Conservation (phyloP, 2,113 vertebrate genomes). For the Anhinga anhinga region DNA sequence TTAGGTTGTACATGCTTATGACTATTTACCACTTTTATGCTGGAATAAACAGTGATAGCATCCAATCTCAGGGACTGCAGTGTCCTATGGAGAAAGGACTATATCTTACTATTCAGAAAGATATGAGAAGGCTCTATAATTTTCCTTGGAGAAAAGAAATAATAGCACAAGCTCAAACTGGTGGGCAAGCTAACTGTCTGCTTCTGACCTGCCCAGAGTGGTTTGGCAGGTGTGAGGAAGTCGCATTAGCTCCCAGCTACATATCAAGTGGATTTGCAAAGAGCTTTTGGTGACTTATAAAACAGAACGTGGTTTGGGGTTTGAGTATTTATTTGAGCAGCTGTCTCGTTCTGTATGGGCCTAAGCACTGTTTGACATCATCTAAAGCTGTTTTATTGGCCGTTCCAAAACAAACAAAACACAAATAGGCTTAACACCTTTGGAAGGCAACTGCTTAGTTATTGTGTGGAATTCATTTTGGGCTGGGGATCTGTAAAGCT, state of each 20-base stretch:
- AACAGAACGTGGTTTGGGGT: conserved; percentile 40
- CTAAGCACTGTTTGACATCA: conserved; percentile 57
- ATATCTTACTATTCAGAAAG: not conserved
- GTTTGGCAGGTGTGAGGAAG: conserved; percentile 33
- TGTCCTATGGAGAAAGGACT: not conserved
- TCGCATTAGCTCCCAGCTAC: conserved; percentile 28
- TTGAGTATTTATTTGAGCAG: conserved; percentile 62
- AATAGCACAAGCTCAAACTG: not conserved
- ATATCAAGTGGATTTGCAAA: conserved; percentile 64
- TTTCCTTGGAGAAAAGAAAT: not conserved
- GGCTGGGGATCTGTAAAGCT: conserved; percentile 46
- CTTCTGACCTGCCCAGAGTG: conserved; percentile 38
- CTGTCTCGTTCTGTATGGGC: conserved; percentile 51
- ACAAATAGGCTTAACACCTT: conserved; percentile 61
- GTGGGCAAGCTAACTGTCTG: not conserved
- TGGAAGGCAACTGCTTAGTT: conserved; percentile 57
- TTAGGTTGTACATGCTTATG: not conserved
- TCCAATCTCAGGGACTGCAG: not conserved
- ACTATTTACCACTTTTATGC: not conserved
- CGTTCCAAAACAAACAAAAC: conserved; percentile 66
- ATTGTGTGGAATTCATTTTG: conserved; percentile 55
- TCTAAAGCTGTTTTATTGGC: conserved; percentile 62
- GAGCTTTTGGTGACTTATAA: conserved; percentile 59
- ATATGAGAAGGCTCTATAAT: not conserved
- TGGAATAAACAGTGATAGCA: not conserved